Base-by-base conservation (phyloP, 2,888 invertebrate genomes). In the Anaspis maculata region DNA sequence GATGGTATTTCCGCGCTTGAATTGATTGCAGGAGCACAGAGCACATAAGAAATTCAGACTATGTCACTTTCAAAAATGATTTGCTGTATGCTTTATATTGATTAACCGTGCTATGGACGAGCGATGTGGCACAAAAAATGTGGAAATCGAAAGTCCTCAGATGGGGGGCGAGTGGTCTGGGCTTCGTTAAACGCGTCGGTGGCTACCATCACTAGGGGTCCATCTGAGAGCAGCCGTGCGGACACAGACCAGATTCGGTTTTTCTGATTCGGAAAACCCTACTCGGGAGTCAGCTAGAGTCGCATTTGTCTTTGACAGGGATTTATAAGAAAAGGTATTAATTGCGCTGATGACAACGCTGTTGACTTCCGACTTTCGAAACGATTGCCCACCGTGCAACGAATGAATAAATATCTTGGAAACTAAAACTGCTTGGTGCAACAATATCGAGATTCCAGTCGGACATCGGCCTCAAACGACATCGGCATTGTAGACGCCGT, bases 281-380 rank as follows among this genome's bases (percentile, higher is more conserved):
- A 46, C 19, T 27, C 13, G 42, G 49, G 52, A 5, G 19, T 9
- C 9, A 5, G 19, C 49, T 42, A 37, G 46, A 42, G 49, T 46
- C 48, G 47, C 52, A 51, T 52, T 56, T 57, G 56, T 50, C 46
- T 48, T 45, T 56, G 58, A 56, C 58, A 56, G 44, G 44, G 53
- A 55, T 56, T 52, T 56, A 57, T 54, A 50, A 48, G 46, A 49
- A 49, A 40, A 40, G 39, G 49, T 51, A 55, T 54, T 55, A 56
- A 55, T 53, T 55, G 47, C 46, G 32, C 27, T 30, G 42, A 32
- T 45, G 46, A 47, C 45, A 49, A 29, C 33, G 25, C n/a, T n/a
- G 25, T 38, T 34, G 37, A 37, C 37, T 41, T 37, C 34, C 34
- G 40, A 34, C 33, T 39, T n/a, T 26, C 32, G 26, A 16, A 24